These are phyloP conservation scores for Apteryx mantelli DNA, from an alignment of 2,113 vertebrate species.

Conservation along the genomic window DNA sequence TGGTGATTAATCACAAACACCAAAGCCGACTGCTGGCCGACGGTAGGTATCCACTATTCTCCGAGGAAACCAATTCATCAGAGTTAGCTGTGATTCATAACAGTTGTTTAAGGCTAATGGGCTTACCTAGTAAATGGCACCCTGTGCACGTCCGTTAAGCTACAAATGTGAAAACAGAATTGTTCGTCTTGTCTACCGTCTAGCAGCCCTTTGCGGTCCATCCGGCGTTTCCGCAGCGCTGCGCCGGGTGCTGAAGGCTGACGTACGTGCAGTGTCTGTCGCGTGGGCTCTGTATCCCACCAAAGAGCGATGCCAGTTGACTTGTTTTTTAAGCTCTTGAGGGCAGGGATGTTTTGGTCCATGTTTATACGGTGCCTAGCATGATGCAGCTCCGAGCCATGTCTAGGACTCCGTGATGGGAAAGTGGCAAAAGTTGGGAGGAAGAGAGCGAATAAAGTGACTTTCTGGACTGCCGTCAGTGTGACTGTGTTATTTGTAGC, in stretches of 20 bases:
- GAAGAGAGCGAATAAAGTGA: not conserved
- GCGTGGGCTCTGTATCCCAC: not conserved
- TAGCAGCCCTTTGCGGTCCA: not conserved
- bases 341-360: not conserved
- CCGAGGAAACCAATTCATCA: not conserved
- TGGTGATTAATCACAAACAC: not conserved
- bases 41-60: not conserved
- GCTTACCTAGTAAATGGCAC: not conserved
- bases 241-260: not conserved
- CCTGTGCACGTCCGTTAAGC: fast-evolving
- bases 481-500: not conserved
- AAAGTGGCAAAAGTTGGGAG: not conserved
- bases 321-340: fast-evolving
- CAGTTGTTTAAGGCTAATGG: not conserved
- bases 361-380: fast-evolving
- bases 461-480: not conserved
- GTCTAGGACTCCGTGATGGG: not conserved
- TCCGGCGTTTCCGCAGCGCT: fast-evolving
- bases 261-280: fast-evolving
- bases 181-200: not conserved
- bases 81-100: not conserved
- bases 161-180: not conserved
- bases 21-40: not conserved
- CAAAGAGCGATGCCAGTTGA: not conserved
- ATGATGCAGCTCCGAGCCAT: not conserved